Conservation (phyloP, 2,888 invertebrate species). For the Tupiocoris notatus region DNA sequence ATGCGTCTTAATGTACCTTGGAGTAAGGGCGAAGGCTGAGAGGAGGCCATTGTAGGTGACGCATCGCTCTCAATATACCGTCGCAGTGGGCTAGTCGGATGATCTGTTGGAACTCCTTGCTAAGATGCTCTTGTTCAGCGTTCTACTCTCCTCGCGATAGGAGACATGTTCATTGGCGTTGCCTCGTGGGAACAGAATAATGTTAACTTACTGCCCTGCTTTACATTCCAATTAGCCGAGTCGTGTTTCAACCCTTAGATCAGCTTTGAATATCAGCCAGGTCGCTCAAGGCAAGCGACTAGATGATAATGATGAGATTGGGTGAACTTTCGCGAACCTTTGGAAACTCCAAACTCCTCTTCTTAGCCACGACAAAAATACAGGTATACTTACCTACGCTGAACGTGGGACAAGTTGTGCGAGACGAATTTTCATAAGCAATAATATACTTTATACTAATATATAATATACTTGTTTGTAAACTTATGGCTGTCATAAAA, state of each 20-base stretch:
- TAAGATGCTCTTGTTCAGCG: background rate
- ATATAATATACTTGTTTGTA: too few relatives aligned
- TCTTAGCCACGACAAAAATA: too few relatives aligned
- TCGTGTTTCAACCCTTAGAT: background rate
- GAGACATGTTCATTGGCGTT: background rate
- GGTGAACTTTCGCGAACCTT: too few relatives aligned
- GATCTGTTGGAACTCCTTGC: background rate
- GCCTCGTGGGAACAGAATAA: background rate
- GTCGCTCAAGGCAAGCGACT: too few relatives aligned
- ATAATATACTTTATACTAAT: too few relatives aligned
- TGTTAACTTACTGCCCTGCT: conserved; percentile 33
- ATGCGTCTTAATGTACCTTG: conserved; percentile 27
- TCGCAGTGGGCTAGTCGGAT: background rate
- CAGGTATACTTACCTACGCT: too few relatives aligned
- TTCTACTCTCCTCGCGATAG: background rate
- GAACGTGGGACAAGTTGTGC: too few relatives aligned
- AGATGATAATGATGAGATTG: too few relatives aligned
- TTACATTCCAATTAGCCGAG: conserved; percentile 30
- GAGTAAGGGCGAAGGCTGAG: background rate
- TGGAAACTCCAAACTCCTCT: too few relatives aligned
- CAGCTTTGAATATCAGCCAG: too few relatives aligned
- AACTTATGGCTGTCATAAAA: too few relatives aligned
- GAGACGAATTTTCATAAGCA: too few relatives aligned
- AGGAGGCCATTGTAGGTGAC: background rate
- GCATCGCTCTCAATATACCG: background rate